Conservation (phyloP, 2,797 vertebrate genomes). For the Craterocephalus amniculus region DNA sequence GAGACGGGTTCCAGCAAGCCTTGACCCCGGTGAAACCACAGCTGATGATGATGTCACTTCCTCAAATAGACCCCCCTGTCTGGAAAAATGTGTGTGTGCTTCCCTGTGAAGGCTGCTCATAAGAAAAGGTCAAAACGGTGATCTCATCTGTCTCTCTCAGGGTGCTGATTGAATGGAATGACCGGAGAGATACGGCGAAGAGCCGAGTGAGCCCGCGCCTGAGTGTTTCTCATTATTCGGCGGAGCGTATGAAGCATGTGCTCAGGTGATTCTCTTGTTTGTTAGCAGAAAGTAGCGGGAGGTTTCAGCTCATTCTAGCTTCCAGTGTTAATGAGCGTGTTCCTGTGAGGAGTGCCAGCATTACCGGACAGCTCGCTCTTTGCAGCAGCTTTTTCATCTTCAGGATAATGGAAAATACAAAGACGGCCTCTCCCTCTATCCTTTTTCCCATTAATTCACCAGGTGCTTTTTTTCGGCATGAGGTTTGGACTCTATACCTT, state of each 20-base stretch:
- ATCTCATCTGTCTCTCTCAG: constrained; percentile 76
- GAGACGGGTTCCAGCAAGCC: constrained; percentile 67
- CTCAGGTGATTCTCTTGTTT: constrained; percentile 44
- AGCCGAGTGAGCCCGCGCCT: constrained; percentile 18
- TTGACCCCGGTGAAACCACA: constrained; percentile 64
- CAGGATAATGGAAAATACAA: constrained; percentile 56
- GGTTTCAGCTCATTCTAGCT: constrained; percentile 45
- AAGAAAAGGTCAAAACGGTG: constrained; percentile 77
- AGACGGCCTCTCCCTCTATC: constrained; percentile 30
- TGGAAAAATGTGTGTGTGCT: constrained; percentile 42
- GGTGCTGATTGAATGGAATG: constrained; percentile 72
- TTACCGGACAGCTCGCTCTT: constrained; percentile 43
- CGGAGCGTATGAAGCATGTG: constrained; percentile 61
- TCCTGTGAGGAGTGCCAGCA: constrained; percentile 39
- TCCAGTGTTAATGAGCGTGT: constrained; percentile 60
- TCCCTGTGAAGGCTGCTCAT: constrained; percentile 60
- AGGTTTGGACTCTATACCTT: constrained; percentile 22
- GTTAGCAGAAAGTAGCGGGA: constrained; percentile 55
- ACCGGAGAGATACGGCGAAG: constrained; percentile 40
- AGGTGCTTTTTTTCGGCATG: constrained; percentile 35
- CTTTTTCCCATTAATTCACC: constrained; percentile 44
- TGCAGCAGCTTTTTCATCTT: constrained; percentile 57
- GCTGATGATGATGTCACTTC: constrained; percentile 80
- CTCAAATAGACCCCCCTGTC: constrained; percentile 69
- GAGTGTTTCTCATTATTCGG: constrained; percentile 31